A percentile compares a stretch with the other conserved stretches of the same genome.
Evolutionary conservation across 2,888 invertebrate genomes (phyloP).

Genomic region (Xestia ashworthii): DNA sequence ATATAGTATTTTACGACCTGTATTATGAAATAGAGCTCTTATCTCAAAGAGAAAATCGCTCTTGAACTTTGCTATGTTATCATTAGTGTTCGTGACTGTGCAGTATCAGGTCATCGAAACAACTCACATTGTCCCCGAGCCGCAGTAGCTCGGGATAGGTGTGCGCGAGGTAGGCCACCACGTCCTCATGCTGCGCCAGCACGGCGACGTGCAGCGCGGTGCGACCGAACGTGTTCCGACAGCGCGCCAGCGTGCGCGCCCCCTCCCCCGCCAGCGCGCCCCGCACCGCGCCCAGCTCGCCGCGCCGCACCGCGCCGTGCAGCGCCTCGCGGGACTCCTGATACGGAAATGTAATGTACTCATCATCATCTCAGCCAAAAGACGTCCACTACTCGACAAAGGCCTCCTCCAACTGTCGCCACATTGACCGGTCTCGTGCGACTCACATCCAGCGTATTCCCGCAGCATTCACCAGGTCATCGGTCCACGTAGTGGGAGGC

Average conservation of each 20-base stretch:
- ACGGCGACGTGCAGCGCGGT: constrained; percentile 97
- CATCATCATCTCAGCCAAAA: too few species aligned
- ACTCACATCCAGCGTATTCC: too few species aligned
- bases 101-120: background rate
- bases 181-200: constrained; percentile 95
- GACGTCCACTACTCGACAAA: too few species aligned
- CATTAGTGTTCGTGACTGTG: background rate
- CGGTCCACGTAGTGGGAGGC: too few species aligned
- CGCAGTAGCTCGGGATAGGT: constrained; percentile 93
- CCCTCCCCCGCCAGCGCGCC: constrained; percentile 90
- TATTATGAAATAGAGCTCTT: background rate
- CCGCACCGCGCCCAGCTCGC: constrained; percentile 91
- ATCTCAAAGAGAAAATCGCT: background rate
- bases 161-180: constrained; percentile 94
- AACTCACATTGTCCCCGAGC: constrained; percentile 95
- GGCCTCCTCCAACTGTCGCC: too few species aligned
- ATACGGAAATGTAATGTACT: background rate
- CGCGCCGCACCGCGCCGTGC: constrained; percentile 92
- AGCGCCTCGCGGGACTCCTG: constrained; percentile 95
- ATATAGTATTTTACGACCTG: background rate
- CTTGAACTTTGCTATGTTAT: background rate
- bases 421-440: too few species aligned
- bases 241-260: constrained; percentile 81
- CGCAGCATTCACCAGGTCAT: too few species aligned
- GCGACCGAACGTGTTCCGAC: constrained; percentile 93